Base-by-base conservation (phyloP, 1,140 invertebrate genomes). In the Atta cephalotes region DNA sequence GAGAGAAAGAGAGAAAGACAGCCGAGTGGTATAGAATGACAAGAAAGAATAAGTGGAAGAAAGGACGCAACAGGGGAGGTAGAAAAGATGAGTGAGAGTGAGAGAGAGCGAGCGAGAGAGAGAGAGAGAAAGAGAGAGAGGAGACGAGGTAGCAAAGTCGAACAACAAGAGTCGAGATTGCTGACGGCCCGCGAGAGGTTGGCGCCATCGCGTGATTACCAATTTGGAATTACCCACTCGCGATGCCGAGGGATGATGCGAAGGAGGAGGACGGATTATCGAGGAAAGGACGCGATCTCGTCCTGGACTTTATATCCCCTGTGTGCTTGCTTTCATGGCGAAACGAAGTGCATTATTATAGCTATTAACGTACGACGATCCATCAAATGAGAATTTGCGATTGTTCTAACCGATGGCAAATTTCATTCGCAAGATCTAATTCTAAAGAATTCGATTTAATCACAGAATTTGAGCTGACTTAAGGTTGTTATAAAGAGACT, bases 171-270 rank as follows among this genome's bases (percentile, higher is more conserved):
- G 91, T 86, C 91, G 92, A 95, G 94, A 95, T 95, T 95, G 93
- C 94, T 94, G 93, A 94, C 92, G 93, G 93, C 87, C 93, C 91
- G 93, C 94, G 92, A 94, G 92, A 93, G 95, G 91, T 94, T 95
- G 95, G 95, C 95, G 95, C 95, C 95, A 95, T 95, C 94, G 95
- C 94, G 94, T 95, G 94, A 95, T 95, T 95, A 95, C 94, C 95
- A 95, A 95, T 95, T 95, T 95, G 92, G 94, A 95, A 95, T 95
- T 95, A 94, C 93, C 92, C 92, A 87, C 92, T 93, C 79, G 72
- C 80, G 72, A 66, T 70, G 74, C 16, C 31, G 77, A 51, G 74
- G 89, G 90, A 93, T 86, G 89, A 92, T 93, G 91, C 91, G 89
- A 93, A 92, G 91, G 90, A 93, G 88, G 91, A 89, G 81, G 62